Evolutionary conservation across 2,113 vertebrate species (phyloP).

Genomic region (Halichoerus grypus): DNA sequence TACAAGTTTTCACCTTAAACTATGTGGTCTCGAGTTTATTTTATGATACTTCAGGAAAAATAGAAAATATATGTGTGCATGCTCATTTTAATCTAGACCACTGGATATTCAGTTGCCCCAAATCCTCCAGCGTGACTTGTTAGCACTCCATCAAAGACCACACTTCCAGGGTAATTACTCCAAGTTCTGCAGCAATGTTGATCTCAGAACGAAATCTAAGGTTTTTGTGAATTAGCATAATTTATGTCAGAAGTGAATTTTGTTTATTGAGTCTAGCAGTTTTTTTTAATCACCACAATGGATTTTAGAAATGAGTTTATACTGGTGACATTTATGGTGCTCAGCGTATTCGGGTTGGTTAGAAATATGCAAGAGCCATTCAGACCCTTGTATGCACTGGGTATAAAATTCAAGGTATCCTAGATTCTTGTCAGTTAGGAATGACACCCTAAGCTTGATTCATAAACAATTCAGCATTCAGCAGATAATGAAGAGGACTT

Average conservation of each 20-base stretch:
- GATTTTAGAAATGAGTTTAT: constrained; percentile 58
- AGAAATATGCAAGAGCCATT: neutral
- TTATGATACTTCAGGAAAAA: neutral
- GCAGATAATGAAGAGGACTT: constrained; percentile 26
- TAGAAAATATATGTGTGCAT: neutral
- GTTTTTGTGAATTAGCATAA: constrained; percentile 48
- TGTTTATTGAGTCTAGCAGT: neutral
- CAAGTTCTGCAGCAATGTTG: neutral
- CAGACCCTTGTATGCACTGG: neutral
- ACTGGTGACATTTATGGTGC: neutral
- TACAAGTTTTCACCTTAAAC: neutral
- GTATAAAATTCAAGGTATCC: neutral
- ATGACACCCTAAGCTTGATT: neutral
- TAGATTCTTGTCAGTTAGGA: neutral
- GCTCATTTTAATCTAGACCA: neutral
- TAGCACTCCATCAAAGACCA: neutral
- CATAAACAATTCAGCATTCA: constrained; percentile 14
- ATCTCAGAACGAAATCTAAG: neutral
- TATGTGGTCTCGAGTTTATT: neutral
- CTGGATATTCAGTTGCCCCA: neutral
- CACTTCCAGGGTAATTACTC: neutral
- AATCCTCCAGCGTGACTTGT: neutral
- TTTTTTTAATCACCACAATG: constrained; percentile 50
- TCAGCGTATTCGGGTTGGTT: neutral
- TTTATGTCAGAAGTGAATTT: constrained; percentile 33